Conservation (phyloP, 2,113 vertebrate species). For the Falco punctatus region DNA sequence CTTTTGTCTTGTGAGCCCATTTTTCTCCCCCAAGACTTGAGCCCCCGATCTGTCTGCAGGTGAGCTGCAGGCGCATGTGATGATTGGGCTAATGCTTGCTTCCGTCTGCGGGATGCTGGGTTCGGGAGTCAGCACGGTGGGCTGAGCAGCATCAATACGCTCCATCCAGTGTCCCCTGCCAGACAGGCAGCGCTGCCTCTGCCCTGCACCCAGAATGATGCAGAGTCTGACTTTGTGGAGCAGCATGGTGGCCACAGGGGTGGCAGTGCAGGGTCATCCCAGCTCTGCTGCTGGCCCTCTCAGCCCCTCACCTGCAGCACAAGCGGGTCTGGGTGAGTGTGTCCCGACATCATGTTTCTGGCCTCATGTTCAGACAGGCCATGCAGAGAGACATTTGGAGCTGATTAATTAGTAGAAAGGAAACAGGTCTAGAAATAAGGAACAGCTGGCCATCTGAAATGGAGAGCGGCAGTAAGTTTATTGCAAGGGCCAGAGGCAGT, state of each 20-base stretch:
- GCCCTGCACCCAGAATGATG: rapidly evolving
- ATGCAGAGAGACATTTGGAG: conserved; percentile 32
- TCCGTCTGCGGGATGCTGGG: neutral
- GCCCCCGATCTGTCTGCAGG: neutral
- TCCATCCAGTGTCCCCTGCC: neutral
- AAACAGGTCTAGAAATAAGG: conserved; percentile 38
- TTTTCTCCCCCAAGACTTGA: neutral
- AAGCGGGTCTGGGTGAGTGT: rapidly evolving
- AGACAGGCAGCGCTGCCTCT: neutral
- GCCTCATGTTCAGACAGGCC: neutral
- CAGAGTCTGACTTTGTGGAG: neutral
- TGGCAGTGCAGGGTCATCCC: neutral
- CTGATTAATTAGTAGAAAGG: conserved; percentile 56
- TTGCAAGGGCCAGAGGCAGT: conserved; percentile 20
- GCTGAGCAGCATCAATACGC: rapidly evolving
- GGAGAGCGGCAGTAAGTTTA: neutral
- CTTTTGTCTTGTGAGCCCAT: neutral
- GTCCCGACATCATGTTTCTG: neutral
- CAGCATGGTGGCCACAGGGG: neutral
- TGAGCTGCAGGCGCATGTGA: neutral
- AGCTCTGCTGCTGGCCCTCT: neutral
- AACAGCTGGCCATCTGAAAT: conserved; percentile 27
- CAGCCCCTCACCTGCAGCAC: neutral
- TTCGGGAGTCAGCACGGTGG: rapidly evolving
- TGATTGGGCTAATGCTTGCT: neutral